Evolutionary conservation across 53 echinoderm and acorn worm genomes (phyloP).

Genomic region (Stichopus horrens): DNA sequence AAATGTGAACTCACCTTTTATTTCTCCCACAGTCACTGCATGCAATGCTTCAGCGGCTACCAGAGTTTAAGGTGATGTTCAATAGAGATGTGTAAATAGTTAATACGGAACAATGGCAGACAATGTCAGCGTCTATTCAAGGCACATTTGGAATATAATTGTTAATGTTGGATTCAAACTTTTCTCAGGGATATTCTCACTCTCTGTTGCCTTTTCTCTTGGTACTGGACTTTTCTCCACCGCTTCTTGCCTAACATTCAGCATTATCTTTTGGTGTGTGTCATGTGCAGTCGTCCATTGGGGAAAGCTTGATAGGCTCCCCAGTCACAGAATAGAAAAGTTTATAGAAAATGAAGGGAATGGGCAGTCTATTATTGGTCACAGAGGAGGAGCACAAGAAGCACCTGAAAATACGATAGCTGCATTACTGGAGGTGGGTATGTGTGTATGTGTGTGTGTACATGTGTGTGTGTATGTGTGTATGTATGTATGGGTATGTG

Average conservation of each 20-base stretch:
- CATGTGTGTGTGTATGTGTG: no score
- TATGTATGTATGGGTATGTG: no score
- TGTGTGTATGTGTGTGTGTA: not conserved
- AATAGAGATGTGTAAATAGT: not conserved
- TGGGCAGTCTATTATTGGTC: conserved; percentile 52
- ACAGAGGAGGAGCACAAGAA: conserved; percentile 73
- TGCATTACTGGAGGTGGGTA: conserved; percentile 67
- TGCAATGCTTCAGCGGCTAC: not conserved
- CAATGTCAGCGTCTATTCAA: not conserved
- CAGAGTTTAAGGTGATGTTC: not conserved
- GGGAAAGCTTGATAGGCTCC: conserved; percentile 9
- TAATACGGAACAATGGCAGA: conserved; percentile 16
- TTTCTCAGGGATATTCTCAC: not conserved
- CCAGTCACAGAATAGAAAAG: conserved; percentile 14
- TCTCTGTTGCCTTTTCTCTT: not conserved
- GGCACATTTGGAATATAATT: not conserved
- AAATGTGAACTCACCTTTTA: not conserved
- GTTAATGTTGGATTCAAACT: conserved; percentile 18
- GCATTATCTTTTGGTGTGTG: not conserved
- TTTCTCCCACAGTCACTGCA: not conserved
- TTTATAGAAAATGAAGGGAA: conserved; percentile 27
- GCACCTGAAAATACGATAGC: conserved; percentile 79
- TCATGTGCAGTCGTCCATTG: not conserved
- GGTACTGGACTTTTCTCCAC: not conserved
- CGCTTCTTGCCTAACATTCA: not conserved